A percentile compares a stretch with the other conserved stretches of the same genome.
Conservation (phyloP, 2,888 invertebrate species). For the Syritta pipiens region DNA sequence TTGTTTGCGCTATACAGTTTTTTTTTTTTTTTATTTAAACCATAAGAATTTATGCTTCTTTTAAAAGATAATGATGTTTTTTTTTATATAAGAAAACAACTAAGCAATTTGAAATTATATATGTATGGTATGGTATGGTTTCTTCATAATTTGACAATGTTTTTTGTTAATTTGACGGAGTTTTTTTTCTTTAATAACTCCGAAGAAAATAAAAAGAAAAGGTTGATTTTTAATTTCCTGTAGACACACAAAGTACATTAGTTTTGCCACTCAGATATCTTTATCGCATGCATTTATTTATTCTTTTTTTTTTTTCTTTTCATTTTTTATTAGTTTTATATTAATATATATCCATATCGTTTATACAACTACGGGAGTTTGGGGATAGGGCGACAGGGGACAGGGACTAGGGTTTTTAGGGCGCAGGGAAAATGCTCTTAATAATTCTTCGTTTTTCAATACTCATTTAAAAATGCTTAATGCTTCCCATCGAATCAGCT, state of each 20-base stretch:
- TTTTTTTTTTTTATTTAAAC: too few relatives aligned
- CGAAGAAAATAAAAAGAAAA: slow-evolving; percentile 20
- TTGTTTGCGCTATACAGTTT: slow-evolving; percentile 67
- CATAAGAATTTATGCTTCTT: too few relatives aligned
- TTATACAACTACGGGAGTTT: slow-evolving; percentile 57
- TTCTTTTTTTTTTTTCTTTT: slow-evolving; percentile 24
- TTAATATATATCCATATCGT: slow-evolving; percentile 64
- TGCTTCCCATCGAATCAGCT: slow-evolving; percentile 64
- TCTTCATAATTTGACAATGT: slow-evolving; percentile 56
- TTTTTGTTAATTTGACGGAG: slow-evolving; percentile 28
- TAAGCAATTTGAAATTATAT: slow-evolving; percentile 47
- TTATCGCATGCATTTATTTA: slow-evolving; percentile 38
- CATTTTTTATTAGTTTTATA: slow-evolving; percentile 42
- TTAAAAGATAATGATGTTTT: slow-evolving; percentile 25
- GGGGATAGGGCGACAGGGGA: slow-evolving; percentile 16
- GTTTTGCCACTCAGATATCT: slow-evolving; percentile 65
- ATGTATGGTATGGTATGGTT: slow-evolving; percentile 13
- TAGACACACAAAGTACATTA: slow-evolving; percentile 67
- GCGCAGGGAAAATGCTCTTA: slow-evolving; percentile 52
- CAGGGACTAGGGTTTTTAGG: background rate
- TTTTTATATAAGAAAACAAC: slow-evolving; percentile 30
- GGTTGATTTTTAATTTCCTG: slow-evolving; percentile 57
- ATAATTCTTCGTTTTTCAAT: slow-evolving; percentile 47
- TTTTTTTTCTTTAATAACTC: too few relatives aligned
- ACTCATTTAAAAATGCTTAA: slow-evolving; percentile 67